These are phyloP conservation scores for Sebastiscus albofasciatus DNA, from an alignment of 2,797 vertebrate species.

Conservation along the genomic window DNA sequence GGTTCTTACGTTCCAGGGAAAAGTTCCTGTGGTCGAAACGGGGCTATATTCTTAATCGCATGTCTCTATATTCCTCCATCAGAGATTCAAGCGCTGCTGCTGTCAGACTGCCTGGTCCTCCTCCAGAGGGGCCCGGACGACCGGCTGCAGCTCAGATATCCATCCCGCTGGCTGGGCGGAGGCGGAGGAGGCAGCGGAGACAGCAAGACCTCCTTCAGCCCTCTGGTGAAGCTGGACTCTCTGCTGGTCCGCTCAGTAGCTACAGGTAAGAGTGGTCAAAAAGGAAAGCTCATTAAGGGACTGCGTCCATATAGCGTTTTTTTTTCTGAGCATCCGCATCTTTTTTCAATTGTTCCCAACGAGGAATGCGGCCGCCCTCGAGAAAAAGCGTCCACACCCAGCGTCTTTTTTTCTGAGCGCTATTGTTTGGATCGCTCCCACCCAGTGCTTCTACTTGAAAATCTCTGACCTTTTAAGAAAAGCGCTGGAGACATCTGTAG, in stretches of 20 bases:
- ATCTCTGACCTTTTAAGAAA: too few relatives aligned
- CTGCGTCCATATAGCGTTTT: too few relatives aligned
- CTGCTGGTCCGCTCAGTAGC: conserved; percentile 83
- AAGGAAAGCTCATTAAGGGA: neutral
- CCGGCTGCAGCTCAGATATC: conserved; percentile 89
- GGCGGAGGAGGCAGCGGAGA: conserved; percentile 71
- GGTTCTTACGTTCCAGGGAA: rapidly evolving
- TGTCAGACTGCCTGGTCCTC: conserved; percentile 91
- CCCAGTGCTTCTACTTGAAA: too few relatives aligned
- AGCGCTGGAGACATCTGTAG: too few relatives aligned
- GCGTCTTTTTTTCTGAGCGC: too few relatives aligned
- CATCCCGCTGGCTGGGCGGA: conserved; percentile 84
- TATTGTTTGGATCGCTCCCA: too few relatives aligned
- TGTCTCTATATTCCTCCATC: neutral
- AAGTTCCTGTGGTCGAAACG: too few relatives aligned
- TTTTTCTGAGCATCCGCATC: too few relatives aligned
- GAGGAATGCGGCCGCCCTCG: too few relatives aligned
- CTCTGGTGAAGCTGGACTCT: conserved; percentile 80
- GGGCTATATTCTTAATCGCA: neutral
- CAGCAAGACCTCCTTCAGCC: conserved; percentile 81
- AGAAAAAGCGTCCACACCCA: too few relatives aligned
- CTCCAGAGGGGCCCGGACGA: conserved; percentile 90
- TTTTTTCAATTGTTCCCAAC: too few relatives aligned
- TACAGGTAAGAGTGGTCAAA: conserved; percentile 67
- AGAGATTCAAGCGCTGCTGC: conserved; percentile 93